Conservation (phyloP, 1,140 invertebrate genomes). For the Melitaea cinxia region DNA sequence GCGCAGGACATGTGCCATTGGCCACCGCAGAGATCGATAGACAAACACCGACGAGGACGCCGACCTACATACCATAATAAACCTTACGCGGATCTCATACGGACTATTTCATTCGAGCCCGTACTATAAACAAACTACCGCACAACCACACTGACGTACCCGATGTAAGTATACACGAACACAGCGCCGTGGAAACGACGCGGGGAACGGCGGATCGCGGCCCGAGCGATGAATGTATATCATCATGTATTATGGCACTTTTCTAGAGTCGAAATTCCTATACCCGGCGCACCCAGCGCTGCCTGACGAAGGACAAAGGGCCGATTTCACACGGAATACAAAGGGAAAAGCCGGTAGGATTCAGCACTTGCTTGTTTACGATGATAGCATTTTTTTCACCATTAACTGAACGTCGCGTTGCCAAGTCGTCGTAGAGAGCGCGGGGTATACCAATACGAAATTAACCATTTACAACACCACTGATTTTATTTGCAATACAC, state of each 20-base stretch:
- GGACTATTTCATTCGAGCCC: slow-evolving; percentile 41
- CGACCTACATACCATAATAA: slow-evolving; percentile 60
- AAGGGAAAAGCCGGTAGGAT: slow-evolving; percentile 68
- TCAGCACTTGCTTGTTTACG: slow-evolving; percentile 59
- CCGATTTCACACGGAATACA: slow-evolving; percentile 75
- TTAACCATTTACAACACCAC: slow-evolving; percentile 32
- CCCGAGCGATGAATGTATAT: slow-evolving; percentile 69
- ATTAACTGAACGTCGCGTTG: slow-evolving; percentile 64
- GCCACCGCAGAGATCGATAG: slow-evolving; percentile 80
- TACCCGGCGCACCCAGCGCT: slow-evolving; percentile 72
- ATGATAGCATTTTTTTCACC: slow-evolving; percentile 52
- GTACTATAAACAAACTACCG: slow-evolving; percentile 77
- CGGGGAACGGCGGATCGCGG: slow-evolving; percentile 64
- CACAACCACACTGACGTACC: slow-evolving; percentile 68
- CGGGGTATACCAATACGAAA: slow-evolving; percentile 67
- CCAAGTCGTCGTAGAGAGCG: slow-evolving; percentile 67
- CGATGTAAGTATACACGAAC: slow-evolving; percentile 64
- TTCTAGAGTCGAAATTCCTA: slow-evolving; percentile 80
- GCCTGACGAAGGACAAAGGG: slow-evolving; percentile 75
- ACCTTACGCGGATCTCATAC: slow-evolving; percentile 47
- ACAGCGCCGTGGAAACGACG: slow-evolving; percentile 68
- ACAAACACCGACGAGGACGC: slow-evolving; percentile 75
- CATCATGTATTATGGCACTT: slow-evolving; percentile 77
- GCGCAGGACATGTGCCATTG: slow-evolving; percentile 79
- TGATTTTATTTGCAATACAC: neutral